phyloP scores from a whole-genome alignment of 2,888 invertebrate genomes.

The Conchocele bisecta region DNA sequence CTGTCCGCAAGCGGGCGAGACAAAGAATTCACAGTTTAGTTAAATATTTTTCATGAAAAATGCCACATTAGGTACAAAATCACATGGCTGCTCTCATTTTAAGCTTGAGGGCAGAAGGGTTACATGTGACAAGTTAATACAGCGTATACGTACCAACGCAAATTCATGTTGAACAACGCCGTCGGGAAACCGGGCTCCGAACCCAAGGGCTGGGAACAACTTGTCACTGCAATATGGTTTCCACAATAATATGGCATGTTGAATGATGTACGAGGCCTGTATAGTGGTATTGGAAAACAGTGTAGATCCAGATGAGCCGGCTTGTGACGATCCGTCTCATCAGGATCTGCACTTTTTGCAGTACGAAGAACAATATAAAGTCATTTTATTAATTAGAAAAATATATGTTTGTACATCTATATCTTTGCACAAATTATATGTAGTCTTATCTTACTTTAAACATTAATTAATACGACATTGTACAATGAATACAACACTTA shows the following conservation, averaged over 20 bases:
- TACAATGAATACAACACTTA: too few species aligned
- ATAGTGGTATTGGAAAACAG: neutral
- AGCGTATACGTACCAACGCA: slow-evolving; percentile 81
- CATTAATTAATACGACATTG: too few species aligned
- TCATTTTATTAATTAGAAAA: too few species aligned
- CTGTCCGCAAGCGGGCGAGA: too few species aligned
- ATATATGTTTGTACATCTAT: too few species aligned
- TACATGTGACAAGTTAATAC: neutral
- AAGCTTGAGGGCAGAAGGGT: neutral
- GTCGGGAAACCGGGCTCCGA: slow-evolving; percentile 84
- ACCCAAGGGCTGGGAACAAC: slow-evolving; percentile 84
- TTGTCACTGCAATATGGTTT: slow-evolving; percentile 83
- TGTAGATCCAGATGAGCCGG: neutral
- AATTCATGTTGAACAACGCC: slow-evolving; percentile 84
- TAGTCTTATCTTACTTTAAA: too few species aligned
- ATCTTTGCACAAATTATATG: too few species aligned
- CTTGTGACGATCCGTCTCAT: neutral
- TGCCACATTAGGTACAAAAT: too few species aligned
- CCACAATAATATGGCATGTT: neutral
- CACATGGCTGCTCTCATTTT: neutral
- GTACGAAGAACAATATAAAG: too few species aligned
- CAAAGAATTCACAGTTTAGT: too few species aligned
- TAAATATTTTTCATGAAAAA: too few species aligned
- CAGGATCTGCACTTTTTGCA: neutral
- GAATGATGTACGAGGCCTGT: neutral